Conservation (phyloP, 2,888 invertebrate species). For the Scaptomyza parva region DNA sequence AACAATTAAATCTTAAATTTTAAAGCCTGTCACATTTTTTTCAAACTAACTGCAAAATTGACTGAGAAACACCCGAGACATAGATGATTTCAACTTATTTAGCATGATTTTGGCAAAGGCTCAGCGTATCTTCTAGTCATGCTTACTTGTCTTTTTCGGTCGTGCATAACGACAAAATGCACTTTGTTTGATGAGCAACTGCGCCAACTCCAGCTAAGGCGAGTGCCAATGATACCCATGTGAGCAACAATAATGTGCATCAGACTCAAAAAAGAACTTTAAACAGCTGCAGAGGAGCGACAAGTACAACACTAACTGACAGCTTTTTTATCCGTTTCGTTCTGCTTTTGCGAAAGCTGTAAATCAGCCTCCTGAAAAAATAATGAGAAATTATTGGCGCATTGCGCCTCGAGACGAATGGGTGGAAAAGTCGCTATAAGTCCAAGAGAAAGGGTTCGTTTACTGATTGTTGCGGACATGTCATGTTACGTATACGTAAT, state of each 20-base stretch:
- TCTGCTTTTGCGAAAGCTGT: conserved; percentile 26
- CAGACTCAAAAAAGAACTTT: conserved; percentile 12
- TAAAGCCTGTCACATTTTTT: too few relatives aligned
- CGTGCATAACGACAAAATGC: conserved; percentile 55
- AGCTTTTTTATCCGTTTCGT: conserved; percentile 8
- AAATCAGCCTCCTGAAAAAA: conserved; percentile 52
- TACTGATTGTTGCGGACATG: conserved; percentile 8
- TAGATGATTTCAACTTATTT: too few relatives aligned
- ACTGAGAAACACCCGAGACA: too few relatives aligned
- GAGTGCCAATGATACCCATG: conserved; percentile 27
- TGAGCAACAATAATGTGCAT: conserved; percentile 10
- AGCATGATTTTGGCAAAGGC: too few relatives aligned
- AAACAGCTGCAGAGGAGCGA: conserved; percentile 7
- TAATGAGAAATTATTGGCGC: conserved; percentile 63
- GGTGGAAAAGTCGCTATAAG: not conserved
- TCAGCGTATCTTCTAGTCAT: too few relatives aligned
- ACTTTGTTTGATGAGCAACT: conserved; percentile 60
- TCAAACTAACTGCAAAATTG: too few relatives aligned
- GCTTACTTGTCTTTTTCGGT: conserved; percentile 17
- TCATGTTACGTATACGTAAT: conserved; percentile 14
- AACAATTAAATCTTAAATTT: too few relatives aligned
- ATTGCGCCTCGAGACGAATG: conserved; percentile 37
- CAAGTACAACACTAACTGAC: conserved; percentile 36
- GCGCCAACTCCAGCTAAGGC: conserved; percentile 4
- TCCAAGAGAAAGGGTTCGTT: not conserved